Conservation (phyloP, 2,888 invertebrate species). For the Noctua comes region DNA sequence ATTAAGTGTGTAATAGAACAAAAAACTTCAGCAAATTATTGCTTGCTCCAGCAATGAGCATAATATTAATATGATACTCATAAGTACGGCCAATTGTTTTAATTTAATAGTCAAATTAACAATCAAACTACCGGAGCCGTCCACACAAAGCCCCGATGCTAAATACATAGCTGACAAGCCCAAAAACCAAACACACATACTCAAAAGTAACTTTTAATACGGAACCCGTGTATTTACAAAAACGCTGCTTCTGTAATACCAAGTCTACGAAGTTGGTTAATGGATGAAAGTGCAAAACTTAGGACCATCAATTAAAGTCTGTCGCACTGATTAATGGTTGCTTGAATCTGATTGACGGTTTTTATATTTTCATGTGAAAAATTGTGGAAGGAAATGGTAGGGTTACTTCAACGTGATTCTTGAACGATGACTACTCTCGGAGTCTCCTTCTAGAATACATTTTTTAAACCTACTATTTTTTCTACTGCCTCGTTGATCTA, state of each 20-base stretch:
- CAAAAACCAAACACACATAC: conserved; percentile 3
- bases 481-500: neutral
- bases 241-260: conserved; percentile 30
- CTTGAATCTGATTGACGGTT: conserved; percentile 49
- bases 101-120: neutral
- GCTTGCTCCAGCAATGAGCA: neutral
- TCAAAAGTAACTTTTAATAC: conserved; percentile 40
- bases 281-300: conserved; percentile 58
- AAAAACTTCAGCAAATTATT: neutral
- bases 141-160: neutral
- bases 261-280: conserved; percentile 44
- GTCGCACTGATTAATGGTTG: conserved; percentile 52
- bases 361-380: conserved; percentile 44
- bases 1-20: neutral
- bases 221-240: conserved; percentile 47
- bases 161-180: neutral
- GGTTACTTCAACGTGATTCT: neutral
- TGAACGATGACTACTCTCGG: too few species aligned
- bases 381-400: neutral
- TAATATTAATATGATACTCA: too few species aligned
- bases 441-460: too few species aligned
- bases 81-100: neutral
- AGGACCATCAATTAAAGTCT: conserved; percentile 55
- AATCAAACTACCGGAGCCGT: neutral
- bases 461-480: too few species aligned